Conservation (phyloP, 1,140 invertebrate species). For the Drosophila subobscura region DNA sequence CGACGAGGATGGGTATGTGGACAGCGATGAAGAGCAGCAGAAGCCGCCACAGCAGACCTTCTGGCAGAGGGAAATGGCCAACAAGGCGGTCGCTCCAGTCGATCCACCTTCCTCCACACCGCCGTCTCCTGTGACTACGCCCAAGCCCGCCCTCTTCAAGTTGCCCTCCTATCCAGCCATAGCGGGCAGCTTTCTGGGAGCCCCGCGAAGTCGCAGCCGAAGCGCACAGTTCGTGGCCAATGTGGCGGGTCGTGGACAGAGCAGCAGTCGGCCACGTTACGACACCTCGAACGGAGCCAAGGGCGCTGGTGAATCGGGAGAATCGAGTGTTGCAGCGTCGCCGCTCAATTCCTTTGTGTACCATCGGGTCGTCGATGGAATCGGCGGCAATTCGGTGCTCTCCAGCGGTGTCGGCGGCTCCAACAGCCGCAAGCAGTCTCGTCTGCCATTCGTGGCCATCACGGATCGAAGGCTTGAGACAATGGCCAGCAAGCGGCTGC, state of each 20-base stretch:
- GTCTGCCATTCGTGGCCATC: slow-evolving; percentile 78
- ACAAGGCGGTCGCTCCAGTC: slow-evolving; percentile 17
- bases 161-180: slow-evolving; percentile 73
- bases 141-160: slow-evolving; percentile 64
- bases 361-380: slow-evolving; percentile 72
- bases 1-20: slow-evolving; percentile 16
- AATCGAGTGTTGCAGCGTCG: slow-evolving; percentile 14
- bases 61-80: slow-evolving; percentile 59
- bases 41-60: slow-evolving; percentile 14
- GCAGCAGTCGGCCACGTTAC: slow-evolving; percentile 28
- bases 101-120: background rate
- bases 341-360: slow-evolving; percentile 75
- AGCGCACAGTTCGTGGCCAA: slow-evolving; percentile 76
- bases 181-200: slow-evolving; percentile 60
- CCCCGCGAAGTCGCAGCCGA: slow-evolving; percentile 71
- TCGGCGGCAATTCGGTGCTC: slow-evolving; percentile 16
- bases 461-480: slow-evolving; percentile 75
- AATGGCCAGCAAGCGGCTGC: slow-evolving; percentile 43
- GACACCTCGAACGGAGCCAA: slow-evolving; percentile 18
- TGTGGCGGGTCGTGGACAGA: slow-evolving; percentile 62
- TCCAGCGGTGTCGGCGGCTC: slow-evolving; percentile 25
- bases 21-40: background rate
- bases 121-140: slow-evolving; percentile 16
- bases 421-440: slow-evolving; percentile 67
- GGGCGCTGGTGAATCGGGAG: background rate